Base-by-base conservation (phyloP, 2,888 invertebrate species). In the Galeruca laticollis region DNA sequence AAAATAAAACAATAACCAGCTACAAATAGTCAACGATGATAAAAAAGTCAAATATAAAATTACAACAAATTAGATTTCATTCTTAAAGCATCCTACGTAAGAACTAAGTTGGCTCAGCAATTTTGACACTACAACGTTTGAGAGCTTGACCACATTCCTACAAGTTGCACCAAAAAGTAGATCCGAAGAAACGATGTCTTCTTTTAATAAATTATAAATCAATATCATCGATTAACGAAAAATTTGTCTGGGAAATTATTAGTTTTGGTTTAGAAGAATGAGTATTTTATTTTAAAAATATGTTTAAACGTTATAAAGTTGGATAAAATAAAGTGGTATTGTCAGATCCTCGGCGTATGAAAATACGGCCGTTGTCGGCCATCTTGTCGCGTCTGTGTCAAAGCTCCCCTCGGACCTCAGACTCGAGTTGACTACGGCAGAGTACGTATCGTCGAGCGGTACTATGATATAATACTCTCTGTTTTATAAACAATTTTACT, bases 341-440 rank as follows among this genome's bases (percentile, higher is more conserved):
- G 61, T 40, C 62, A 71, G 73, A 72, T 72, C 73, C 40, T 69
- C 64, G 68, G 84, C 83, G 84, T 83, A 84, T 82, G 81, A 82
- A 81, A 79, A 80, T 77, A 74, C 72, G 70, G 75, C 76, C 79
- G 68, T 76, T 72, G 79, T 66, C 82, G 78, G 84, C 85, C 85
- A 85, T 85, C 79, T 84, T 84, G 80, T 79, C 79, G 82, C 80
- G 81, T 81, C 78, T 77, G 73, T 74, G 81, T 81, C 82, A 83
- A 82, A 82, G 82, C 83, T 77, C 77, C 75, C 74, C 75, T 52
- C 71, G 37, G 26, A 57, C 70, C 74, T 75, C 77, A 80, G 76
- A 80, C 64, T 70, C 78, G 77, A 78, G 78, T 76, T 76, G 73
- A 76, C 78, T 73, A 76, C 76, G 75, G 75, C 67, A 71, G 72